Percentiles rank a stretch among this genome's conserved stretches.
Evolutionary conservation across 2,113 vertebrate species (phyloP).

Genomic region (Xerus inauris): DNA sequence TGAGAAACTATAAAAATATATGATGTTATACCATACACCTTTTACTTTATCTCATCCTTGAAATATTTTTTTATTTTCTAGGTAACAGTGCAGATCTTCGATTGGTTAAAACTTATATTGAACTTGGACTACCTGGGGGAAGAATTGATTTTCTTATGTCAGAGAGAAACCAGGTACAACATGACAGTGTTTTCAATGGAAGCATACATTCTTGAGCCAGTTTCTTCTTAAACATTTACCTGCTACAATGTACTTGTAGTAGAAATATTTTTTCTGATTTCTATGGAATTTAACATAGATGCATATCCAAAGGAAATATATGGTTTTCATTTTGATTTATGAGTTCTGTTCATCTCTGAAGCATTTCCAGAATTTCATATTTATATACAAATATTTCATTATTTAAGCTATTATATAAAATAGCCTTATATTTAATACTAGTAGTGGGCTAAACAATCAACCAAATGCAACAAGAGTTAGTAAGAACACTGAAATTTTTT

Average conservation of each 20-base stretch:
- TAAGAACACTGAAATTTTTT: conserved; percentile 8
- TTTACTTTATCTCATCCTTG: neutral
- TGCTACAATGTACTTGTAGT: neutral
- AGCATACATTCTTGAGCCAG: conserved; percentile 10
- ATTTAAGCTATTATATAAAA: conserved; percentile 13
- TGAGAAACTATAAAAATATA: neutral
- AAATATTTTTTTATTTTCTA: conserved; percentile 82
- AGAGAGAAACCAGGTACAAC: conserved; percentile 96
- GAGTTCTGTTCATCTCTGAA: conserved; percentile 2
- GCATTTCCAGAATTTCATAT: conserved; percentile 48
- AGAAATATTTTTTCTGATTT: conserved; percentile 61
- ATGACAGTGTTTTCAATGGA: conserved; percentile 19
- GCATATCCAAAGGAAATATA: neutral
- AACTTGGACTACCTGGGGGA: conserved; percentile 96
- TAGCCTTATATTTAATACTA: neutral
- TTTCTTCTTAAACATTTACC: conserved; percentile 27
- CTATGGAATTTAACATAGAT: conserved; percentile 24
- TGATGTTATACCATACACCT: neutral
- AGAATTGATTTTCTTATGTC: conserved; percentile 99
- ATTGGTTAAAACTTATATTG: conserved; percentile 98
- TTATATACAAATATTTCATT: conserved; percentile 34
- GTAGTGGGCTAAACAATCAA: neutral
- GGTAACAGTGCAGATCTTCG: conserved; percentile 98
- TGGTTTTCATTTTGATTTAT: neutral
- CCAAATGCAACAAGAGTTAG: neutral